These are phyloP conservation scores for Apteryx owenii DNA, from an alignment of 2,113 vertebrate species.

Conservation along the genomic window DNA sequence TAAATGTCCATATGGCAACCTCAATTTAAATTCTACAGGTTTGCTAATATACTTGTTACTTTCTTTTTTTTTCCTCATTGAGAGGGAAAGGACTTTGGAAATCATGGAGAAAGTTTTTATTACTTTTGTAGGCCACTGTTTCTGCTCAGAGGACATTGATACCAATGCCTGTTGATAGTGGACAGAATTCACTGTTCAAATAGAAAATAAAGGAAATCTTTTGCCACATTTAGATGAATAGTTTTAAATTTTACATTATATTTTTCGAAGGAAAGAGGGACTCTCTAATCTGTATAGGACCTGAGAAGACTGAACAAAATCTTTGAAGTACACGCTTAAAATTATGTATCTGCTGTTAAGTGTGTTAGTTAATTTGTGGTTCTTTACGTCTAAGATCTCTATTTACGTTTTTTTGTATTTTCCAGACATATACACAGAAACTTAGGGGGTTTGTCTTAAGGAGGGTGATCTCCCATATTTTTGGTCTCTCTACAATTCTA, in stretches of 20 bases:
- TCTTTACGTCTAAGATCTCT: background rate
- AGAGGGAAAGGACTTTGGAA: background rate
- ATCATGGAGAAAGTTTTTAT: background rate
- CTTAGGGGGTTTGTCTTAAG: background rate
- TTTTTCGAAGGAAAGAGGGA: background rate
- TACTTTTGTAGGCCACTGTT: background rate
- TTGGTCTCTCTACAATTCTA: background rate
- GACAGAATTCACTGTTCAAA: background rate
- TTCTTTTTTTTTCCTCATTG: background rate
- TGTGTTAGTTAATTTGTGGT: background rate
- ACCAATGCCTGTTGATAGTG: background rate
- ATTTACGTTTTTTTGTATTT: background rate
- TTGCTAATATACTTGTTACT: background rate
- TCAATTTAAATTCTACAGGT: background rate
- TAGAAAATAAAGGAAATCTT: background rate
- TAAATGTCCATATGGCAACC: background rate
- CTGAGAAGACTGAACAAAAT: background rate
- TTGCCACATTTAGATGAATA: background rate
- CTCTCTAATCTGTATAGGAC: background rate
- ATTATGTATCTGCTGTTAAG: background rate
- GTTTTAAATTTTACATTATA: background rate
- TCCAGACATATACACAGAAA: background rate
- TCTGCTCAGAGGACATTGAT: background rate
- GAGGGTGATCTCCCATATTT: background rate
- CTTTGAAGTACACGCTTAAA: background rate